Base-by-base conservation (phyloP, 2,888 invertebrate genomes). In the Oscheius sp. region DNA sequence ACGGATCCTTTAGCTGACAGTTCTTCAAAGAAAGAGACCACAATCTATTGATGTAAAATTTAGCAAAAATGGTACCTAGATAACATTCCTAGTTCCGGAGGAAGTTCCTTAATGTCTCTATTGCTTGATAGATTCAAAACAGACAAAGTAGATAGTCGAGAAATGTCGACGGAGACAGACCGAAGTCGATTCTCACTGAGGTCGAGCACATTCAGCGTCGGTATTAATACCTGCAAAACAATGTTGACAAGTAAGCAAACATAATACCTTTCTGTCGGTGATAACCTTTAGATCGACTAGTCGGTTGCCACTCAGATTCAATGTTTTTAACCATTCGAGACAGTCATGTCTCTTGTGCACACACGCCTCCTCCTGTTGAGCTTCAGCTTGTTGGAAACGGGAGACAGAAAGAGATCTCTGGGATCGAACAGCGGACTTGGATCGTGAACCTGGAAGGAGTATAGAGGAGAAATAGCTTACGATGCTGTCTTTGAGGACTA, bases 21-120 rank as follows among this genome's bases (percentile, higher is more conserved):
- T 94, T 94, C 47, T 92, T 90, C 2, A 95, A 92, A 87, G 94
- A 94, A 41, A 98, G 89, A 88, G 95, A 96, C 96, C 97, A 97
- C 41, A 98, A 89, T n/a, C 94, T 91, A 0, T 92, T 92, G 1
- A 22, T 30, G 6, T 51, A 17, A 49, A 49, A 33, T 4, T 26
- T 8, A 5, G 9, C 17, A 44, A 20, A 4, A 20, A 49, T 24
- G 3, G 14, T n/a, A 71, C 32, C 72, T 32, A 0, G 71, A 72
- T 22, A 77, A 62, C 75, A 72, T 72, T 28, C 98, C 97, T 91
- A 98, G 92, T 87, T 95, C 94, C 0, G 96, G 92, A 0, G 97
- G 97, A 63, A 98, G 90, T 41, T 74, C 71, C 47, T 68, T 67
- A 17, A 80, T 50, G 5, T 68, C 71, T 0, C 89, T 88, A 85